These are phyloP conservation scores for Bufo gargarizans DNA, from an alignment of 2,113 vertebrate species.

Conservation along the genomic window DNA sequence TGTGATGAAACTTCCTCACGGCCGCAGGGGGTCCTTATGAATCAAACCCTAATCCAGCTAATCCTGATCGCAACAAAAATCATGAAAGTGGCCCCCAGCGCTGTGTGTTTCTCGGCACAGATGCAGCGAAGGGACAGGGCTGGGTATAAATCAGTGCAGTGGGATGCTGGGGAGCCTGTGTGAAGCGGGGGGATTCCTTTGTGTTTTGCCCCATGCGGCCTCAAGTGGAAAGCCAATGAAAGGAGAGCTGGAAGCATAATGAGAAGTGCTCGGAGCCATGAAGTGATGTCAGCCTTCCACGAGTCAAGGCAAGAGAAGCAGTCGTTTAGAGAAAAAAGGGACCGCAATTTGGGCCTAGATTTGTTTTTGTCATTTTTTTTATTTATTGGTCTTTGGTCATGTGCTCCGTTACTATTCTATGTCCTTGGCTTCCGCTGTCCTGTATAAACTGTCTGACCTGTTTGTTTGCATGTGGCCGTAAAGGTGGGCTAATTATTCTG, in stretches of 20 bases:
- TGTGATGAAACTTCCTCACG: conserved; percentile 79
- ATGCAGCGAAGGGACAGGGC: conserved; percentile 63
- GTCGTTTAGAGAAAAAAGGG: conserved; percentile 78
- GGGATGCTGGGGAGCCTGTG: conserved; percentile 58
- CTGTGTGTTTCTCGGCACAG: conserved; percentile 68
- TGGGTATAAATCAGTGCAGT: conserved; percentile 60
- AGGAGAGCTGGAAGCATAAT: conserved; percentile 64
- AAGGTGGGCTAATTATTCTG: background rate
- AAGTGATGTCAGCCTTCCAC: conserved; percentile 66
- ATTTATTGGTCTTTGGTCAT: background rate
- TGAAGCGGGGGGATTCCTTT: conserved; percentile 60
- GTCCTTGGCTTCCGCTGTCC: background rate
- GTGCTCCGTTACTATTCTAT: background rate
- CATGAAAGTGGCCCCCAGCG: conserved; percentile 77
- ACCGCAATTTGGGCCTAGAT: background rate
- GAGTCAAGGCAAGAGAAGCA: conserved; percentile 72
- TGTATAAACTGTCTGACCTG: background rate
- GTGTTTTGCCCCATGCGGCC: conserved; percentile 62
- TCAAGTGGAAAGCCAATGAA: conserved; percentile 69
- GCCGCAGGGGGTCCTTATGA: conserved; percentile 82
- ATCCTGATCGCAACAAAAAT: conserved; percentile 81
- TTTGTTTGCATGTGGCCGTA: conserved; percentile 21
- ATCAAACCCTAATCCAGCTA: conserved; percentile 81
- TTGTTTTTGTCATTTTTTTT: background rate
- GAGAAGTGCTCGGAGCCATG: conserved; percentile 63